Evolutionary conservation across 2,113 vertebrate genomes (phyloP), one percentile per base, ranked within the genome.

Genomic region (Zootoca vivipara): DNA sequence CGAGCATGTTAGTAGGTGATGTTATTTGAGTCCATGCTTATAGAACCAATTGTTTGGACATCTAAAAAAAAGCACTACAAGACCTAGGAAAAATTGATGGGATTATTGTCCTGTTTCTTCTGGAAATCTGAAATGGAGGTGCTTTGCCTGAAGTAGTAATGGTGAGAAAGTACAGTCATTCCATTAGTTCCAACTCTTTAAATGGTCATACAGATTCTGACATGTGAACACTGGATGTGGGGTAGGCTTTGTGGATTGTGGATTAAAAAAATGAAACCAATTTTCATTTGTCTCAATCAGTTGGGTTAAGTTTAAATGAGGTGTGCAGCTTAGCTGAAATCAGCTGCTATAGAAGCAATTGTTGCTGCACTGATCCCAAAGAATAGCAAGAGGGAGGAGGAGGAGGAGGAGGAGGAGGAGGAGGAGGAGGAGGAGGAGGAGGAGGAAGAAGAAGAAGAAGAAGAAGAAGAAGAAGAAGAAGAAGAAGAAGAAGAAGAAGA

Each of bases 11-110:
- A 62, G 35, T 74, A 74, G 70, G 56, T 82, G 38, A 46, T 64
- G 26, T 79, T 78, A 69, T 87, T 82, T 16, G 46, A 58, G 33
- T 40, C 65, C 46, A 72, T 62, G 9, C 28, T 72, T 70, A 82
- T 26, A 82, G 86, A 87, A 82, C 56, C 79, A 82, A 75, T 87
- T 46, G 35, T 46, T 74, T 74, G 38, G 42, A 74, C 46, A 30
- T 38, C 20, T 72, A 30, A 42, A 81, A 81, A 73, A 87, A 78
- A n/a, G 65, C 6, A 28, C 15, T 69, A 52, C 40, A 78, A 79
- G 22, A 79, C n/a, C 6, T 52, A 69, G 42, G 30, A 86, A 69
- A 58, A 86, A 78, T 52, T 56, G 69, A 79, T 70, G 64, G 64
- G 42, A 5, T 35, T 46, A 13, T 28, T 38, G 16, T 73, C 7